A percentile compares a stretch with the other conserved stretches of the same genome.
These are phyloP conservation scores for Clarias macrocephalus DNA, from an alignment of 2,113 vertebrate species.

Conservation along the genomic window DNA sequence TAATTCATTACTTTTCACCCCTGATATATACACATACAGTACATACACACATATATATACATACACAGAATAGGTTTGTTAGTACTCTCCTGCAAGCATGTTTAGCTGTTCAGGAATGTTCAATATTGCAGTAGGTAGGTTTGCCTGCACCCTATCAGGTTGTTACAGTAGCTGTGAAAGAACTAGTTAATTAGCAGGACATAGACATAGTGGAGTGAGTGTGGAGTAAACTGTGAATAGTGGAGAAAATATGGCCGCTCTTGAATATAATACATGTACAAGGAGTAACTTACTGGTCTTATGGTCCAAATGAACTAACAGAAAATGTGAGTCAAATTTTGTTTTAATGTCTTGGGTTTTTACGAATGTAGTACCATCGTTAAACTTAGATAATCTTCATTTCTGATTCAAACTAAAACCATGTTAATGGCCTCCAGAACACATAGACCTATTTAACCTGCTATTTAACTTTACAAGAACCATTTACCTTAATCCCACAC, in stretches of 20 bases:
- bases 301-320: not conserved
- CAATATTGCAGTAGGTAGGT: not conserved
- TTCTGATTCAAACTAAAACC: not conserved
- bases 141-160: not conserved
- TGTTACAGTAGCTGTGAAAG: not conserved
- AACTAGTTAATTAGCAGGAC: not conserved
- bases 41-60: no score
- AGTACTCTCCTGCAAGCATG: not conserved
- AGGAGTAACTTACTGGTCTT: not conserved
- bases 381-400: not conserved
- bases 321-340: not conserved
- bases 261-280: not conserved
- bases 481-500: conserved; percentile 15
- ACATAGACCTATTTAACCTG: conserved; percentile 18
- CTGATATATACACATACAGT: no score
- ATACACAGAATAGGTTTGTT: not conserved
- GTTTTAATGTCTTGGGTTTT: not conserved
- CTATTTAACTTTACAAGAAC: conserved; percentile 49
- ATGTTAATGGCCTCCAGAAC: conserved; percentile 12
- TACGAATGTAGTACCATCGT: not conserved
- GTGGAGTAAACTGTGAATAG: not conserved
- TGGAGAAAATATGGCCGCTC: not conserved
- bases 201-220: no score
- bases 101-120: not conserved
- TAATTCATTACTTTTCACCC: no score